Conservation (phyloP, 2,113 vertebrate species). For the Dasyprocta punctata region DNA sequence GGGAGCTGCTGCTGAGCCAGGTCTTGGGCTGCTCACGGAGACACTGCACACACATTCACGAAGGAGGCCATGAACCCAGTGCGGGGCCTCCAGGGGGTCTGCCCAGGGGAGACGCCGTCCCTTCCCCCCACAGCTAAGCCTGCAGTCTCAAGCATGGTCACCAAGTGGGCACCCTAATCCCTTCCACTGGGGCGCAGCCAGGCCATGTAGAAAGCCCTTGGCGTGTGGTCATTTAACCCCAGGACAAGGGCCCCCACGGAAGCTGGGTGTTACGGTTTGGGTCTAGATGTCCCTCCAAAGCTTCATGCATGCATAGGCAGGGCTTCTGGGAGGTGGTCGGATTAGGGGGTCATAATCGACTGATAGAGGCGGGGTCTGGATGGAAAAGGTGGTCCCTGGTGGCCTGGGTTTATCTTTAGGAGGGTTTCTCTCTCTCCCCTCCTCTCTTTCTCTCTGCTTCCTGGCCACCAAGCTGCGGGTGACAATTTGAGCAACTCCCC, state of each 20-base stretch:
- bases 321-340: not conserved
- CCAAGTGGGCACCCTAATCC: not conserved
- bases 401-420: not conserved
- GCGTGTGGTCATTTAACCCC: not conserved
- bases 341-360: not conserved
- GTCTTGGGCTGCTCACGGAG: accelerated
- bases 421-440: not conserved
- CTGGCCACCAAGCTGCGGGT: not conserved
- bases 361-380: not conserved
- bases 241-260: not conserved
- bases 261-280: not conserved
- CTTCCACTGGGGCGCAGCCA: not conserved
- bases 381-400: not conserved
- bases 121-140: not conserved
- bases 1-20: not conserved
- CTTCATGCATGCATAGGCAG: not conserved
- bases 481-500: too few relatives aligned
- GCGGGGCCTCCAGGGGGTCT: not conserved
- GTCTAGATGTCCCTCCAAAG: not conserved
- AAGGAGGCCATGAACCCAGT: not conserved
- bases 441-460: not conserved
- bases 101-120: not conserved
- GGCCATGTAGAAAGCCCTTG: not conserved
- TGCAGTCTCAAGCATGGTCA: not conserved
- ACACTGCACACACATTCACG: accelerated